phyloP scores from a whole-genome alignment of 2,888 invertebrate genomes.

The Ormyrus rosae region DNA sequence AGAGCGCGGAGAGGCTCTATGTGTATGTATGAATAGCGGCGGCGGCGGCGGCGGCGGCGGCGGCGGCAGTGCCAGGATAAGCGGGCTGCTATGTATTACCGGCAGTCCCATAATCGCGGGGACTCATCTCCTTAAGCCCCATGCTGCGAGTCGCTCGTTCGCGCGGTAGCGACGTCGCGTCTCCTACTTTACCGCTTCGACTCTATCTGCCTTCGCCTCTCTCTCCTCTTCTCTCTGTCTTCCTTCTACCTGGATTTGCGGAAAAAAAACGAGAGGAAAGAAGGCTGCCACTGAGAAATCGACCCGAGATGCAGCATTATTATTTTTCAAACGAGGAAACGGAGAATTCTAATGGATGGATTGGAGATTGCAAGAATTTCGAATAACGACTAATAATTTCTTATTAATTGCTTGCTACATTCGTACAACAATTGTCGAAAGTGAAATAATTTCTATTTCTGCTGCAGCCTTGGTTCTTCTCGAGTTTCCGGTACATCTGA shows the following conservation, averaged over 20 bases:
- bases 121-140: constrained; percentile 69
- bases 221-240: constrained; percentile 2
- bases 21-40: constrained; percentile 54
- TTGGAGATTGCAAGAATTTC: too few relatives aligned
- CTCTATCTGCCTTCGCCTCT: constrained; percentile 41
- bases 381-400: too few relatives aligned
- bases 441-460: too few relatives aligned
- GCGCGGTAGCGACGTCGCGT: constrained; percentile 52
- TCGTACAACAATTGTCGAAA: too few relatives aligned
- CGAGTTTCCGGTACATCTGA: too few relatives aligned
- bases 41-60: background rate
- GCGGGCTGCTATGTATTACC: constrained; percentile 53
- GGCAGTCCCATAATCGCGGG: constrained; percentile 65
- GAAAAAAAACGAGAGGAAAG: background rate
- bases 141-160: constrained; percentile 51
- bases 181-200: constrained; percentile 37
- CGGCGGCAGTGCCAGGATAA: constrained; percentile 28
- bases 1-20: background rate
- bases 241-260: constrained; percentile 2
- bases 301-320: background rate
- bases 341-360: too few relatives aligned
- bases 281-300: constrained; percentile 7
- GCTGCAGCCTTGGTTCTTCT: too few relatives aligned
- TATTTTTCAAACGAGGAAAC: too few relatives aligned
- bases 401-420: too few relatives aligned